phyloP scores from a whole-genome alignment of 2,113 vertebrate genomes.

The Phrynosoma blainvillii region DNA sequence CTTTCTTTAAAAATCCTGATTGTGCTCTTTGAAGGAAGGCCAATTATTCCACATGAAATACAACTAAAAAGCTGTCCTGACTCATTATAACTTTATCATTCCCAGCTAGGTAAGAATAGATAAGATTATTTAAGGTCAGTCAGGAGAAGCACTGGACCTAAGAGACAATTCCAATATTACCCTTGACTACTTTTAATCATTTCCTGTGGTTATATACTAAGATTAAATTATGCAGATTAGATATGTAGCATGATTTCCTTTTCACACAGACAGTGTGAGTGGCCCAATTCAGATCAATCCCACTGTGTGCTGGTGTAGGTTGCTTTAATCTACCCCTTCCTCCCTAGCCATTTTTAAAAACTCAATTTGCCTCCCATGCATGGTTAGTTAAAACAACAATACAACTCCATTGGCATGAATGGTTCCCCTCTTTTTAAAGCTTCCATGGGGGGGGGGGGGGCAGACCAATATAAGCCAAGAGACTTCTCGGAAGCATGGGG shows the following conservation, averaged over 20 bases:
- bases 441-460: no score
- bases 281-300: no score
- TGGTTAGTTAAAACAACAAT: no score
- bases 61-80: not conserved
- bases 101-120: constrained; percentile 2
- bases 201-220: not conserved
- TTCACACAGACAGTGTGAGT: not conserved
- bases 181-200: not conserved
- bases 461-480: no score
- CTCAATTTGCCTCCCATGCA: no score
- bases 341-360: no score
- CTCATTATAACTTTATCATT: not conserved
- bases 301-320: no score
- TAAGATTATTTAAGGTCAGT: constrained; percentile 3
- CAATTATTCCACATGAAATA: not conserved
- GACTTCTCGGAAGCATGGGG: no score
- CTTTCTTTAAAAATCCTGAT: not conserved
- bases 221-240: not conserved
- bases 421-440: no score
- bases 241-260: not conserved
- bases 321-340: no score
- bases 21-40: not conserved
- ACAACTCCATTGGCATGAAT: no score
- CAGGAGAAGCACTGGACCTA: accelerated
- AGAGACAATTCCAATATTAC: not conserved